A percentile compares a stretch with the other conserved stretches of the same genome.
phyloP scores from a whole-genome alignment of 2,113 vertebrate genomes.

The Naja naja region DNA sequence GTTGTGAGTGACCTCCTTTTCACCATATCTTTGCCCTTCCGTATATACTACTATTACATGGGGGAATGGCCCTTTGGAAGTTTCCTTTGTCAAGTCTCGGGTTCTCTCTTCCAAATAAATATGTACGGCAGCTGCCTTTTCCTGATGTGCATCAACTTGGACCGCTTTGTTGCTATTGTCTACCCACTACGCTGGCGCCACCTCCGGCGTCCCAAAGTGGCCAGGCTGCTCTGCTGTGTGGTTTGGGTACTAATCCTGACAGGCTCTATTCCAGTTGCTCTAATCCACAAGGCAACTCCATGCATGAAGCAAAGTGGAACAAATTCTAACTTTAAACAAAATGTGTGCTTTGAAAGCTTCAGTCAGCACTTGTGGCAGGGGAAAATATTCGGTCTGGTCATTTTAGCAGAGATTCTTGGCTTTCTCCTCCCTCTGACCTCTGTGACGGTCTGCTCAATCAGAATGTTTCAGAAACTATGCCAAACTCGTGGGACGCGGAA shows the following conservation, averaged over 20 bases:
- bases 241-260: slow-evolving; percentile 74
- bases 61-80: slow-evolving; percentile 73
- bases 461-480: slow-evolving; percentile 70
- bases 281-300: slow-evolving; percentile 62
- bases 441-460: slow-evolving; percentile 65
- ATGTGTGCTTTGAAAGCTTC: slow-evolving; percentile 76
- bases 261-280: slow-evolving; percentile 68
- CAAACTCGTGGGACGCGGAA: slow-evolving; percentile 43
- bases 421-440: slow-evolving; percentile 73
- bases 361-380: slow-evolving; percentile 67
- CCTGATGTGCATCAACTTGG: slow-evolving; percentile 79
- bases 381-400: slow-evolving; percentile 66
- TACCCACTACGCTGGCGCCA: slow-evolving; percentile 76
- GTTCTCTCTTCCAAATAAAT: slow-evolving; percentile 83
- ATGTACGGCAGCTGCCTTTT: slow-evolving; percentile 85
- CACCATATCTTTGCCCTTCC: slow-evolving; percentile 73
- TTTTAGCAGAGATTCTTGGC: slow-evolving; percentile 72
- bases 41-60: slow-evolving; percentile 73
- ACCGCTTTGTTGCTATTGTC: slow-evolving; percentile 78
- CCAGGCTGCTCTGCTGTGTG: slow-evolving; percentile 63
- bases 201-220: slow-evolving; percentile 69
- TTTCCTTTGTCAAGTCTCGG: slow-evolving; percentile 73
- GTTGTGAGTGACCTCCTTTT: slow-evolving; percentile 79
- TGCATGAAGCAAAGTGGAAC: slow-evolving; percentile 33
- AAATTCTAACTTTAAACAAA: neutral